phyloP scores from a whole-genome alignment of 64 coral and sea anemone species.

The Dendrophyllia cribrosa region DNA sequence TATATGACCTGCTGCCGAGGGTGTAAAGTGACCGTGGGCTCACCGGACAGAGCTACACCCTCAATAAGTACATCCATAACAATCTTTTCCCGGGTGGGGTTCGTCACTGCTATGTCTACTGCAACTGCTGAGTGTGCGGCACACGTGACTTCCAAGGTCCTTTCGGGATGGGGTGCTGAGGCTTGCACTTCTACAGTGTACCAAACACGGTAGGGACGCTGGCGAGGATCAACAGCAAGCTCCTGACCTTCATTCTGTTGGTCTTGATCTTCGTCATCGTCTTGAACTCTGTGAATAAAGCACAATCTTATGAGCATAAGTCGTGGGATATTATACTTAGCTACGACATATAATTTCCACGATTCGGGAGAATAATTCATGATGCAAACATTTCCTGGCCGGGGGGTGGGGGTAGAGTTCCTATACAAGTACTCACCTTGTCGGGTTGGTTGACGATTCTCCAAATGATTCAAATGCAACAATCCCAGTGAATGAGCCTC shows the following conservation, averaged over 20 bases:
- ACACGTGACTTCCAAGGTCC: conserved; percentile 86
- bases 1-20: conserved; percentile 83
- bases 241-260: conserved; percentile 3
- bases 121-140: conserved; percentile 80
- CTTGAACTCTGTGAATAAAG: conserved; percentile 38
- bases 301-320: too few species aligned
- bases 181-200: conserved; percentile 89
- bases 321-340: too few species aligned
- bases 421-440: conserved; percentile 29
- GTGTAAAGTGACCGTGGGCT: conserved; percentile 70
- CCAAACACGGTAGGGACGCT: conserved; percentile 81
- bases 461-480: conserved; percentile 73
- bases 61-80: conserved; percentile 85
- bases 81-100: conserved; percentile 85
- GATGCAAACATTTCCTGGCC: too few species aligned
- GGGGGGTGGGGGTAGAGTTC: too few species aligned
- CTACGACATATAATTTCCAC: neutral
- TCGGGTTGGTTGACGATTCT: neutral
- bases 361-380: neutral
- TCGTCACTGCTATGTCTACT: conserved; percentile 92
- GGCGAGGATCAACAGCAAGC: neutral
- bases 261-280: conserved; percentile 72
- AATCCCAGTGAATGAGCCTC: conserved; percentile 82
- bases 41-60: conserved; percentile 80
- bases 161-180: conserved; percentile 77